These are phyloP conservation scores for Cephus pulcher DNA, from an alignment of 2,888 invertebrate genomes.

Conservation along the genomic window DNA sequence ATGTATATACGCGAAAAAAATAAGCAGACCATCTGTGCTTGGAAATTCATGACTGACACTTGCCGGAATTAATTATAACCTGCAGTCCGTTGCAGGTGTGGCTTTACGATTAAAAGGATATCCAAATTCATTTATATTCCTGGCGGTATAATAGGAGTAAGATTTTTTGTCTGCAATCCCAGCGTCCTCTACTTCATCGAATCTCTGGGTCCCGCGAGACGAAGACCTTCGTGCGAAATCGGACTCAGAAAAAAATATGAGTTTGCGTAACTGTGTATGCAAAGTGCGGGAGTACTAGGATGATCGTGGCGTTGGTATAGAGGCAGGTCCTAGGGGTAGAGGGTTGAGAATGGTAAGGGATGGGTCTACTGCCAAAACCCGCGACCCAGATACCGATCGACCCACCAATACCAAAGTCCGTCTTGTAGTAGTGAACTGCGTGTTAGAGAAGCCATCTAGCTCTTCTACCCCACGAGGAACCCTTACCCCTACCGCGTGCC, in stretches of 20 bases:
- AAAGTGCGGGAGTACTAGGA: conserved; percentile 15
- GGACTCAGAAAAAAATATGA: conserved; percentile 14
- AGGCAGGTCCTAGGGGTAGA: conserved; percentile 21
- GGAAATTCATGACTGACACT: background rate
- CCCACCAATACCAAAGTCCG: conserved; percentile 54
- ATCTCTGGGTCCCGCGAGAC: background rate
- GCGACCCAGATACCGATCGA: conserved; percentile 67
- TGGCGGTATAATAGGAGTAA: background rate
- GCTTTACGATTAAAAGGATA: background rate
- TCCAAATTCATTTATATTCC: background rate
- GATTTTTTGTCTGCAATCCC: background rate
- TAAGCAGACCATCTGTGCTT: background rate
- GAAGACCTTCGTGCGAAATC: background rate
- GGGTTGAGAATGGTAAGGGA: conserved; percentile 22
- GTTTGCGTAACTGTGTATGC: conserved; percentile 12
- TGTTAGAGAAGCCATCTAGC: conserved; percentile 1
- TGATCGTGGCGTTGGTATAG: conserved; percentile 27
- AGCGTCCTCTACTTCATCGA: background rate
- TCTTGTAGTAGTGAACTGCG: background rate
- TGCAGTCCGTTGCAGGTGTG: background rate
- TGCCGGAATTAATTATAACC: background rate
- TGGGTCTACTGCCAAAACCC: conserved; percentile 63
- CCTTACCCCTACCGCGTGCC: conserved; percentile 17
- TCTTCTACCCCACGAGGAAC: background rate
- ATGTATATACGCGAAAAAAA: background rate